Evolutionary conservation across 1,140 invertebrate genomes (phyloP), one percentile per base, ranked within the genome.

Genomic region (Hirudo medicinalis): DNA sequence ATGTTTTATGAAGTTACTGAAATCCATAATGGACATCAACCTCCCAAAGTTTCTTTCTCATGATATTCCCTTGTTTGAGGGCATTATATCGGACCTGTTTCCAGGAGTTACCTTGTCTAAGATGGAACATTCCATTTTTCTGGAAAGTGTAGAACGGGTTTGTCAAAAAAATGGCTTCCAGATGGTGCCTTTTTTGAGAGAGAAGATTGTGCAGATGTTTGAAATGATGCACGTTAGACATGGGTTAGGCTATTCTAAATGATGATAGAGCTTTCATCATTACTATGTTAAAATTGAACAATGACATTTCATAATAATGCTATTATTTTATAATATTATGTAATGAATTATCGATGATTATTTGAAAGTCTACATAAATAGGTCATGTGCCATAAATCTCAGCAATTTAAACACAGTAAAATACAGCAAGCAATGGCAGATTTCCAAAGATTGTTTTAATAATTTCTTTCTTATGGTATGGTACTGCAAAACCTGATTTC

Each of bases 71-170:
- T 76, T 83, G 67, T 83, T 83, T 73, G 79, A 82, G 70, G 82
- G 82, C 71, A 83, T 83, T 74, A 82, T 82, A 32, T 81, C 80
- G 13, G 81, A 83, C 74, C 74, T 83, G 63, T 83, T 83, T 75
- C 82, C 82, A n/a, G 80, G 80, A 0, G 74, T 82, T 0, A 74
- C 74, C 0, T 75, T 82, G 32, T 79, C 80, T 0, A 75, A 81
- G 70, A 78, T 80, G 0, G 89, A 91, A 79, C 91, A 94, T 79
- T 82, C 76, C 15, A 55, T 79, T 36, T 80, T 82, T 76, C 69
- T 82, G 40, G 75, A 77, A 11, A 76, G 77, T 71, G 79, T 87
- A 74, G 57, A 77, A 66, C 72, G 73, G 49, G 73, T 82, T 0
- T 75, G 76, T 54, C 63, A 70, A 27, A 78, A 79, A 72, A 78